Evolutionary conservation across 37 sponge, comb jelly and placozoan genomes (phyloP).

Genomic region (Amphimedon queenslandica): DNA sequence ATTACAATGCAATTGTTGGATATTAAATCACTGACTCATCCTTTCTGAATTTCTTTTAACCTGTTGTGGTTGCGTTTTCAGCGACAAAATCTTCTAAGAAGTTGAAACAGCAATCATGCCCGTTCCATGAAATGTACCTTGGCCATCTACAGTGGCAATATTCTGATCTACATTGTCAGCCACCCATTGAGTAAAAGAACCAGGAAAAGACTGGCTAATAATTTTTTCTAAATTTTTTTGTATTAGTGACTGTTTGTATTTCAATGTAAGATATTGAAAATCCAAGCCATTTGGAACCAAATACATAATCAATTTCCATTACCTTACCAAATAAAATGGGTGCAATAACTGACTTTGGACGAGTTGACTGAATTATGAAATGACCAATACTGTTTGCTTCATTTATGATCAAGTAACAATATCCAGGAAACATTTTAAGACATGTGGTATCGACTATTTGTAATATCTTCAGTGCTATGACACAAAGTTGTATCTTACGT

Average conservation of each 20-base stretch:
- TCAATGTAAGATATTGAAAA: not conserved
- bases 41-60: no score
- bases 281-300: conserved; percentile 37
- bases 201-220: not conserved
- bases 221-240: not conserved
- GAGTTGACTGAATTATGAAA: conserved; percentile 15
- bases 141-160: conserved; percentile 14
- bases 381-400: conserved; percentile 37
- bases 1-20: no score
- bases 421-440: conserved; percentile 23
- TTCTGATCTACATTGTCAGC: conserved; percentile 26
- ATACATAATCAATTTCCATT: conserved; percentile 29
- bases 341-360: conserved; percentile 3
- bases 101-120: conserved; percentile 34
- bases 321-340: conserved; percentile 17
- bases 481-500: conserved; percentile 23
- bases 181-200: conserved; percentile 25
- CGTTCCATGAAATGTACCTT: conserved; percentile 21
- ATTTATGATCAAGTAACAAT: not conserved
- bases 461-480: conserved; percentile 27
- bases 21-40: no score
- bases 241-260: conserved; percentile 28
- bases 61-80: no score
- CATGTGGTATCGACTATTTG: conserved; percentile 18
- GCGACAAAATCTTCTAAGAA: no score